Percentiles rank a stretch among this genome's conserved stretches.
phyloP scores from a whole-genome alignment of 2,888 invertebrate species.

The Macrophya annulata region DNA sequence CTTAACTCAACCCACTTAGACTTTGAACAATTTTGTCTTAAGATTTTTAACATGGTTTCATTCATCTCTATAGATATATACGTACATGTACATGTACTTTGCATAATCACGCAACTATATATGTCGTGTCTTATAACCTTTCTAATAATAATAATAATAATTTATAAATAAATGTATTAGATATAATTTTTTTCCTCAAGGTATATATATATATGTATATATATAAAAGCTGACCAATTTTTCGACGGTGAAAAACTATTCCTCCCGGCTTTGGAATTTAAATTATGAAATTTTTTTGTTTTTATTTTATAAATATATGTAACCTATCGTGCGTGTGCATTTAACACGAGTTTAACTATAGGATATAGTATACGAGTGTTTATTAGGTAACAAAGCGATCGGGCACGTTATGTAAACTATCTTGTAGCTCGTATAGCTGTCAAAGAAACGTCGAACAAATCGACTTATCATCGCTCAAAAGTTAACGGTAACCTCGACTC shows the following conservation, averaged over 20 bases:
- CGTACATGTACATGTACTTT: neutral
- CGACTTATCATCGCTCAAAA: conserved; percentile 49
- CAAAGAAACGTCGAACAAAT: conserved; percentile 52
- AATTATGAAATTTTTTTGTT: neutral
- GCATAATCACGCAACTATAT: conserved; percentile 30
- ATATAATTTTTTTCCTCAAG: neutral
- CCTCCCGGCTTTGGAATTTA: neutral
- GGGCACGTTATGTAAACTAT: conserved; percentile 35
- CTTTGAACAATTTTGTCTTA: conserved; percentile 35
- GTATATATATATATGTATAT: neutral
- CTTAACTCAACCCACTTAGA: neutral
- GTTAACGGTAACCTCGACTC: conserved; percentile 52
- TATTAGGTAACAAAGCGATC: conserved; percentile 24
- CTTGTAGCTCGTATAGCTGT: conserved; percentile 37
- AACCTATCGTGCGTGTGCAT: conserved; percentile 13
- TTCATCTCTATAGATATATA: neutral
- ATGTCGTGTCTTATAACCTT: neutral
- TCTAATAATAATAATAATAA: conserved; percentile 7
- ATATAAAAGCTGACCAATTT: neutral
- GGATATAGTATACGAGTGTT: neutral
- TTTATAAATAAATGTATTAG: neutral
- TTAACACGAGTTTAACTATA: neutral
- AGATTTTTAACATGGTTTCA: conserved; percentile 17
- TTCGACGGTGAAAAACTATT: conserved; percentile 20
- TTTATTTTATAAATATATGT: neutral